These are phyloP conservation scores for Clinocottus analis DNA, from an alignment of 2,113 vertebrate species.

Conservation along the genomic window DNA sequence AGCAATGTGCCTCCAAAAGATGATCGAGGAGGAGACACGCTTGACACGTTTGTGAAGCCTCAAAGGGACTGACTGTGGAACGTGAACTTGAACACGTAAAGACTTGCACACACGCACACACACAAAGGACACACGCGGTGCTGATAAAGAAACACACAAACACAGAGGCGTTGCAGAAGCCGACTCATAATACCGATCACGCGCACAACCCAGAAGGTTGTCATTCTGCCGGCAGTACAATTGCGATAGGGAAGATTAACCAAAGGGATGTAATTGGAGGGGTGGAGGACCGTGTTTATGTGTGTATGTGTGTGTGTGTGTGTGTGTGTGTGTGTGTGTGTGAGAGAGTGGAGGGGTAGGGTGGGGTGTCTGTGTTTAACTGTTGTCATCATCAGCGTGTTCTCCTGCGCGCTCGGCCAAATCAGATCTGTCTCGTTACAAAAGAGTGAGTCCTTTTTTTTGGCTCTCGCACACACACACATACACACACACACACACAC, in stretches of 20 bases:
- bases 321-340: constrained; percentile 11
- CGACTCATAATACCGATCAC: not conserved
- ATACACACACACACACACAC: too few relatives aligned
- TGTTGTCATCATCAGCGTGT: constrained; percentile 52
- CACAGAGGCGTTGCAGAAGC: constrained; percentile 17
- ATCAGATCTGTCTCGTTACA: constrained; percentile 65
- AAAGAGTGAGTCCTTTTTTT: constrained; percentile 43
- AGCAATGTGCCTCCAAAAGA: not conserved
- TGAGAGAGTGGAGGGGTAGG: not conserved
- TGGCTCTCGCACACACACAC: constrained; percentile 24
- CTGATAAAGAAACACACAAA: constrained; percentile 8
- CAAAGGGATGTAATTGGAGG: constrained; percentile 64
- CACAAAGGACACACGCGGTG: not conserved
- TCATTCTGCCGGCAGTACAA: constrained; percentile 50
- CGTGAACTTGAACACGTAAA: not conserved
- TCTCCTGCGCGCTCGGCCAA: constrained; percentile 37
- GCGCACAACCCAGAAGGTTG: constrained; percentile 32
- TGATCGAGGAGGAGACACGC: not conserved
- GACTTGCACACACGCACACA: not conserved
- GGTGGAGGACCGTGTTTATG: constrained; percentile 26
- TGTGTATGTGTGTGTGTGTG: not conserved
- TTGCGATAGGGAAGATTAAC: constrained; percentile 60
- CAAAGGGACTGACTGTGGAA: not conserved
- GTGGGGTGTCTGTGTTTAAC: constrained; percentile 46
- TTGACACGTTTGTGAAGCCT: not conserved